Evolutionary conservation across 2,797 vertebrate species (phyloP).

Genomic region (Corythornis leucogaster): DNA sequence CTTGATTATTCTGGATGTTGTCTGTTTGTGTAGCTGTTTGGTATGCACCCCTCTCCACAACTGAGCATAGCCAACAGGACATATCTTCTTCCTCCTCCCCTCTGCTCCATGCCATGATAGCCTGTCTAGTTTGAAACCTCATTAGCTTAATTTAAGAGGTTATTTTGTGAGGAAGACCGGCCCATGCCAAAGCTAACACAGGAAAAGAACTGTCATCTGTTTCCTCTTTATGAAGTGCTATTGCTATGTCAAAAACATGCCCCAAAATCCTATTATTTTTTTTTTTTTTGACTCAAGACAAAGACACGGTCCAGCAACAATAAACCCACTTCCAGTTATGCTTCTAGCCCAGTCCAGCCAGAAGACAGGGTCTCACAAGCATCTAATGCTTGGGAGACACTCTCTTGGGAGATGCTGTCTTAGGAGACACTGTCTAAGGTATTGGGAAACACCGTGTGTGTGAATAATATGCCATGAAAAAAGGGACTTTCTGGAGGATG

Average conservation of each 20-base stretch:
- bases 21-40: not conserved
- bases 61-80: not conserved
- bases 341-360: not conserved
- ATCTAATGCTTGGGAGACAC: not conserved
- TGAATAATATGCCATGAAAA: not conserved
- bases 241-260: not conserved
- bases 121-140: not conserved
- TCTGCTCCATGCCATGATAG: accelerated
- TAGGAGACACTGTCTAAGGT: not conserved
- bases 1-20: not conserved
- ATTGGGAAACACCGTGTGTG: not conserved
- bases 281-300: not conserved
- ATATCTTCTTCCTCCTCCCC: not conserved
- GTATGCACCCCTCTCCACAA: not conserved
- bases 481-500: not conserved
- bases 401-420: not conserved
- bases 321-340: not conserved
- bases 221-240: conserved; percentile 15
- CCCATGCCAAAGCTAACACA: conserved; percentile 20
- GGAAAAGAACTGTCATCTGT: not conserved
- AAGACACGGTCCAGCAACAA: not conserved
- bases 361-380: not conserved
- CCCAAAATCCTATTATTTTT: not conserved
- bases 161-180: not conserved
- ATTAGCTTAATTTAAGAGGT: not conserved